Evolutionary conservation across 2,797 vertebrate genomes (phyloP), one percentile per base, ranked within the genome.

Genomic region (Erethizon dorsatum): DNA sequence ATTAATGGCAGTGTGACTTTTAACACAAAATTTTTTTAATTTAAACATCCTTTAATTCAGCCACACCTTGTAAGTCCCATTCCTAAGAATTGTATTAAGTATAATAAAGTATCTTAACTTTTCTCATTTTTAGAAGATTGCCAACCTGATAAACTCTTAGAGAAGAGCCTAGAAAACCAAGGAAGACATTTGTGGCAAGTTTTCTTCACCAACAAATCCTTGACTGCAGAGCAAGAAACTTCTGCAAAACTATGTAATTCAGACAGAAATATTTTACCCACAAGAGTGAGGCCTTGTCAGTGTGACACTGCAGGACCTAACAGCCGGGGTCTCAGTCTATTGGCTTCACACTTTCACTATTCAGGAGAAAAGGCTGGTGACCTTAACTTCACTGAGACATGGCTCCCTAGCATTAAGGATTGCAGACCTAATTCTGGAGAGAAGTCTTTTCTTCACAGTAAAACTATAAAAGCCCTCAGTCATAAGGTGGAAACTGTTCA

Each of bases 91-190:
- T 63, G 6, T 96, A 56, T 65, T 92, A 79, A 94, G 33, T 79
- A 90, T 87, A 22, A 80, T 82, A 69, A 37, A 69, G 17, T 69
- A 69, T 89, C 84, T 6, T 78, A 71, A 71, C 71, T 90, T 87
- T 87, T 96, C 50, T 96, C 41, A 88, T 65, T 95, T 95, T 96
- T 83, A 95, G 90, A 95, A 94, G 83, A 83, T 73, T 79, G 22
- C 24, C 77, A 90, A 73, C 77, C 28, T 83, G 87, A 92, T 87
- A 52, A 93, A 83, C 18, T 87, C 61, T 94, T 83, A 90, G 77
- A 96, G 59, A 80, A 69, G 61, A 96, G 33, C 50, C 54, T 79
- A 57, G 86, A 94, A 97, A 79, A 73, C 54, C 67, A 92, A 83
- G 41, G 61, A 33, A 94, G 83, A 78, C 15, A 10, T 78, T 90